Evolutionary conservation across 1,140 invertebrate species (phyloP).

Genomic region (Drosophila oshimai): DNA sequence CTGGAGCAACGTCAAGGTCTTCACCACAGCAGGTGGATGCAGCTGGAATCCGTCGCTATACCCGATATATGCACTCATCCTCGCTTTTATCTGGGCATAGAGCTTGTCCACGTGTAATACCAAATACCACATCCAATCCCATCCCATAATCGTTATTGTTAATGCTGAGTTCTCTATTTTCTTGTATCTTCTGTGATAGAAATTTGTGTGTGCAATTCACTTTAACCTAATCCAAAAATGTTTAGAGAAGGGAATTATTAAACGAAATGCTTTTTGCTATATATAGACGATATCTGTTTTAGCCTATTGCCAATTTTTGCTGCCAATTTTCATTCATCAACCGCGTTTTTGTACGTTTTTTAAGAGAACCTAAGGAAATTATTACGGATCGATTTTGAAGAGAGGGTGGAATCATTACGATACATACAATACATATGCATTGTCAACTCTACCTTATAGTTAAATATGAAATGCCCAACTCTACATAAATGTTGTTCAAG

Average conservation of each 20-base stretch:
- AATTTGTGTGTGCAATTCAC: constrained; percentile 65
- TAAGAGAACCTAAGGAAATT: constrained; percentile 1
- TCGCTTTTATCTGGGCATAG: constrained; percentile 47
- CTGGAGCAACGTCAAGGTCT: constrained; percentile 68
- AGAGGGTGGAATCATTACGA: constrained; percentile 23
- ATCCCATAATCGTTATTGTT: constrained; percentile 46
- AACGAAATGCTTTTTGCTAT: constrained; percentile 38
- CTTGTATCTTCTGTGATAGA: constrained; percentile 77
- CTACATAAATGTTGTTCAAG: constrained; percentile 78
- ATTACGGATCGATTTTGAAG: constrained; percentile 13
- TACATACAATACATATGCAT: constrained; percentile 67
- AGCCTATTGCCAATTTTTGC: constrained; percentile 58
- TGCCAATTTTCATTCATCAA: constrained; percentile 47
- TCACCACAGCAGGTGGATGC: constrained; percentile 54
- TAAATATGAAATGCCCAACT: constrained; percentile 65
- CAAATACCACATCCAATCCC: neutral
- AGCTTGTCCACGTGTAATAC: neutral
- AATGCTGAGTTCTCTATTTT: constrained; percentile 43
- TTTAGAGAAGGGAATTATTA: neutral
- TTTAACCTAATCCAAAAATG: constrained; percentile 24
- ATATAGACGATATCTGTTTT: constrained; percentile 34
- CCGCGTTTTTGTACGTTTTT: constrained; percentile 44
- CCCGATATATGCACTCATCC: constrained; percentile 13
- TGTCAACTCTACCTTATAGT: constrained; percentile 70
- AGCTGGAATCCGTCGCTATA: constrained; percentile 21